Conservation (phyloP, 2,888 invertebrate species). For the Subacronicta megacephala region DNA sequence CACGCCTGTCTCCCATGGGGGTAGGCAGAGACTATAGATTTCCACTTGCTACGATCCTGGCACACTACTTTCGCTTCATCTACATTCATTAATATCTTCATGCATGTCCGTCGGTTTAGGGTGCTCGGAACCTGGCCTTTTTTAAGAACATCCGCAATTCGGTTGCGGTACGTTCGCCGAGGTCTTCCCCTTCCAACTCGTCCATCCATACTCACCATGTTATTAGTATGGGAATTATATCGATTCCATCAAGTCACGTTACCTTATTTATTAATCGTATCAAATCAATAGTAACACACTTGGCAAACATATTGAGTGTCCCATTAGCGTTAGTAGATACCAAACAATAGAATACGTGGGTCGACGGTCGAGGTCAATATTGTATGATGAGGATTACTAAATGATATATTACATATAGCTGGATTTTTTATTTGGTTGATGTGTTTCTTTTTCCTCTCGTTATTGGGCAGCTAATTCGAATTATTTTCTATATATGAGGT, state of each 20-base stretch:
- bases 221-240: slow-evolving; percentile 21
- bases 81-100: no score
- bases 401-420: background rate
- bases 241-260: slow-evolving; percentile 14
- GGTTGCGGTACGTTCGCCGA: no score
- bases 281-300: slow-evolving; percentile 39
- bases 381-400: slow-evolving; percentile 33
- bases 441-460: slow-evolving; percentile 17
- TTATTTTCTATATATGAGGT: background rate
- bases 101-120: no score
- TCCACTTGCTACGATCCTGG: no score
- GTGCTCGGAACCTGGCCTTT: no score
- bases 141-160: no score
- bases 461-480: background rate
- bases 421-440: slow-evolving; percentile 7
- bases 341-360: slow-evolving; percentile 38
- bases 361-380: slow-evolving; percentile 31
- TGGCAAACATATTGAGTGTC: slow-evolving; percentile 45
- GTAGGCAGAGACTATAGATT: no score
- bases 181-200: no score
- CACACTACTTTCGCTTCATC: no score
- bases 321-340: slow-evolving; percentile 32
- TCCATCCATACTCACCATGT: no score
- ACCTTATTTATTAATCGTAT: slow-evolving; percentile 40
- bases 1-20: no score